phyloP scores from a whole-genome alignment of 2,797 vertebrate genomes.

The Loriculus beryllinus region DNA sequence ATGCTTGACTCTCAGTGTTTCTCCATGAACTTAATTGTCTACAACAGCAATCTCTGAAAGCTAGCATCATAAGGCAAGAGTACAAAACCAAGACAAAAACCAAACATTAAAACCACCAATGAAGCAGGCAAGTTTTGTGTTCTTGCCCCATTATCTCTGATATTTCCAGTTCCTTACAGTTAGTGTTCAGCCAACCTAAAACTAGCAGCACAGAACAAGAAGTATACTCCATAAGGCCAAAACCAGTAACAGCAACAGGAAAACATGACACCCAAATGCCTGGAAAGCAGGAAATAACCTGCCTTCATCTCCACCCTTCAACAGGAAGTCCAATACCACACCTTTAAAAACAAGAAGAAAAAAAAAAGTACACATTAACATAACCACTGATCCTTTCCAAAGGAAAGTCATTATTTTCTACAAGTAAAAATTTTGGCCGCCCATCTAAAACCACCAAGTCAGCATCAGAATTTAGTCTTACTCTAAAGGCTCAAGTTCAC shows the following conservation, averaged over 20 bases:
- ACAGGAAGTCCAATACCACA: background rate
- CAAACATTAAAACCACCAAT: background rate
- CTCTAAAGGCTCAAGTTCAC: background rate
- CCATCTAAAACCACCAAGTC: background rate
- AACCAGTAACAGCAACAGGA: background rate
- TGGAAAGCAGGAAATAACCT: slow-evolving; percentile 23
- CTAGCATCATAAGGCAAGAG: background rate
- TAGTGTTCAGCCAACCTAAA: background rate
- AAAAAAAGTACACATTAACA: background rate
- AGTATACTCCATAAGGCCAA: background rate
- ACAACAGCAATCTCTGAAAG: background rate
- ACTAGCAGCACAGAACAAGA: background rate
- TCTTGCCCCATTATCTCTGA: background rate
- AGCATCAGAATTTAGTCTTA: background rate
- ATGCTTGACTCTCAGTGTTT: background rate
- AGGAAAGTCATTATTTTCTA: background rate
- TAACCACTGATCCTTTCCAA: background rate
- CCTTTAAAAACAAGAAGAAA: background rate
- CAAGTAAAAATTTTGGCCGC: background rate
- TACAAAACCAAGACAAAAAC: background rate
- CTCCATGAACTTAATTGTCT: background rate
- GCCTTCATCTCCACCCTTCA: background rate
- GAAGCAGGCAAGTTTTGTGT: background rate
- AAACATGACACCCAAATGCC: background rate
- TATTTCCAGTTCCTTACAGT: background rate